phyloP scores from a whole-genome alignment of 2,113 vertebrate species.

The Boulengeromyrus knoepffleri region DNA sequence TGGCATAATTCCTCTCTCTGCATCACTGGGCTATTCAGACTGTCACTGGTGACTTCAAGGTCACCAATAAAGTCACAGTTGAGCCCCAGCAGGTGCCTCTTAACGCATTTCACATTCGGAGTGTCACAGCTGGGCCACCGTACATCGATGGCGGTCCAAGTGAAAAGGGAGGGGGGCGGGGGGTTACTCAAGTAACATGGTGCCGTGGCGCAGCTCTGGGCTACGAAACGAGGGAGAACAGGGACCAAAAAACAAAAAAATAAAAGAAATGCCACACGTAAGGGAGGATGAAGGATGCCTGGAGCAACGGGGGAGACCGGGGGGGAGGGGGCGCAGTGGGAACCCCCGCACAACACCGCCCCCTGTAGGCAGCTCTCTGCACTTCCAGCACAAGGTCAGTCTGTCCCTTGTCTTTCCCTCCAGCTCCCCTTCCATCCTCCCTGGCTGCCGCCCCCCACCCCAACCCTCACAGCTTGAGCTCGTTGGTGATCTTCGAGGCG shows the following conservation, averaged over 20 bases:
- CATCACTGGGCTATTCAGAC: neutral
- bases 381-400: neutral
- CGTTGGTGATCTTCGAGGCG: slow-evolving; percentile 78
- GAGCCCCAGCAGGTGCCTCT: neutral
- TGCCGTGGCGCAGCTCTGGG: slow-evolving; percentile 11
- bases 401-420: neutral
- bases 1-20: neutral
- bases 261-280: slow-evolving; percentile 8
- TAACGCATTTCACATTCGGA: slow-evolving; percentile 36
- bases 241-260: slow-evolving; percentile 35
- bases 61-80: neutral
- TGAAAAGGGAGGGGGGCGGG: neutral
- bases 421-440: neutral
- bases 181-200: slow-evolving; percentile 35
- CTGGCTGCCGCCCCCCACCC: too few species aligned
- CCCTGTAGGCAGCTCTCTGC: neutral
- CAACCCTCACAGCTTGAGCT: slow-evolving; percentile 73
- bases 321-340: slow-evolving; percentile 21
- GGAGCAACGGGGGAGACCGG: slow-evolving; percentile 16
- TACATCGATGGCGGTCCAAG: neutral
- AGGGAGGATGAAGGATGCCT: slow-evolving; percentile 30
- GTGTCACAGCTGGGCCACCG: slow-evolving; percentile 16
- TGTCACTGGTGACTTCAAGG: neutral
- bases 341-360: slow-evolving; percentile 12
- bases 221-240: slow-evolving; percentile 12